Evolutionary conservation across 2,113 vertebrate genomes (phyloP).

Genomic region (Chlorocebus sabaeus): DNA sequence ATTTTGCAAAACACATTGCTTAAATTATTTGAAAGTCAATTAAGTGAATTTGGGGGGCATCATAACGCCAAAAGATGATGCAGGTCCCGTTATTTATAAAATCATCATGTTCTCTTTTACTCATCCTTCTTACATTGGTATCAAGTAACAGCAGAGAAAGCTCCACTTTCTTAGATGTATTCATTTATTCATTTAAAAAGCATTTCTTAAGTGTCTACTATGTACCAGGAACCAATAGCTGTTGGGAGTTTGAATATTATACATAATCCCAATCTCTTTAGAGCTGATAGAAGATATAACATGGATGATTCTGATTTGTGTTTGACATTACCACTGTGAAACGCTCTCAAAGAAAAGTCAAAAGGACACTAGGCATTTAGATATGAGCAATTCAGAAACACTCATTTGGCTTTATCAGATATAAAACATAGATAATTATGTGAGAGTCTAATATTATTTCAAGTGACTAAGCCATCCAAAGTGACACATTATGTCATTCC

Average conservation of each 20-base stretch:
- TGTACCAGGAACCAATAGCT: neutral
- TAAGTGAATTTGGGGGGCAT: neutral
- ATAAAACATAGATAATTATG: neutral
- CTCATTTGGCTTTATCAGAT: neutral
- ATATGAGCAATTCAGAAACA: neutral
- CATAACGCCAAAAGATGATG: neutral
- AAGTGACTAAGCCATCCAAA: neutral
- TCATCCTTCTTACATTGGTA: neutral
- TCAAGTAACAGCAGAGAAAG: neutral
- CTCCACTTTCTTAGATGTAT: neutral
- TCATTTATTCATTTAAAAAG: constrained; percentile 4
- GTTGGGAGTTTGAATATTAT: neutral
- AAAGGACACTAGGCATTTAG: neutral
- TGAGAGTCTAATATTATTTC: neutral
- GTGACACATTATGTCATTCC: neutral
- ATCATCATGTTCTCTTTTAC: neutral
- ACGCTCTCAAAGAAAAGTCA: neutral
- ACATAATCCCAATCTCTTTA: neutral
- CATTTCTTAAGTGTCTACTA: neutral
- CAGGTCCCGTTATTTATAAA: neutral
- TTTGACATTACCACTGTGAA: neutral
- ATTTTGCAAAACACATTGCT: neutral
- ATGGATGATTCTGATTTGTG: neutral
- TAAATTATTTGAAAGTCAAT: neutral
- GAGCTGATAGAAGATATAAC: neutral